These are phyloP conservation scores for Tragopan temminckii DNA, from an alignment of 2,797 vertebrate genomes.

Conservation along the genomic window DNA sequence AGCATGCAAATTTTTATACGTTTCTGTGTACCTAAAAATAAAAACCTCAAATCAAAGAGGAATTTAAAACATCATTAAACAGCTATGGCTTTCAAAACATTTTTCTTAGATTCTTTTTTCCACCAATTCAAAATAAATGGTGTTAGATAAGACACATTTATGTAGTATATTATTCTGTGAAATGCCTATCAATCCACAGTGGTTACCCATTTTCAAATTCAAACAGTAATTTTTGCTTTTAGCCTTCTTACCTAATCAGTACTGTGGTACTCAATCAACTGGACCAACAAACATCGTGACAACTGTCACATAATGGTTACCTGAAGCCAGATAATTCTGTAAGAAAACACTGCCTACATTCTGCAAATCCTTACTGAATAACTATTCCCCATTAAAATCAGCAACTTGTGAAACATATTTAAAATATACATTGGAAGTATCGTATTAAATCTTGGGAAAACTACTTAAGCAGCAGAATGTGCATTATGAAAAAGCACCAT, in stretches of 20 bases:
- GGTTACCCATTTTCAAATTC: background rate
- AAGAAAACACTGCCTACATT: background rate
- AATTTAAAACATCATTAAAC: background rate
- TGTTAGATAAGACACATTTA: background rate
- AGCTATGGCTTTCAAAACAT: background rate
- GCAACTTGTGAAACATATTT: background rate
- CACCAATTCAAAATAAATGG: background rate
- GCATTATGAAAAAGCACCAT: background rate
- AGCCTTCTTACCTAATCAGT: background rate
- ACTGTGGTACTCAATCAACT: background rate
- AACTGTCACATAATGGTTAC: background rate
- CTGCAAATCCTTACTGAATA: background rate
- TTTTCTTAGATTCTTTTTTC: background rate
- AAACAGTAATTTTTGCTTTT: background rate
- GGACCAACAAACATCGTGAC: background rate
- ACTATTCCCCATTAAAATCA: background rate
- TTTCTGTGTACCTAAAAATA: background rate
- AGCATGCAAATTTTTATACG: background rate
- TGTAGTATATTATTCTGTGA: background rate
- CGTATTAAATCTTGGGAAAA: background rate
- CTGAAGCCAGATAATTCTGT: background rate
- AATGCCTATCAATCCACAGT: background rate
- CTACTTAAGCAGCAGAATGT: background rate
- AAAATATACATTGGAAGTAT: background rate
- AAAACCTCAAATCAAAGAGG: background rate